phyloP scores from a whole-genome alignment of 2,888 invertebrate genomes.

The Protula sp. region DNA sequence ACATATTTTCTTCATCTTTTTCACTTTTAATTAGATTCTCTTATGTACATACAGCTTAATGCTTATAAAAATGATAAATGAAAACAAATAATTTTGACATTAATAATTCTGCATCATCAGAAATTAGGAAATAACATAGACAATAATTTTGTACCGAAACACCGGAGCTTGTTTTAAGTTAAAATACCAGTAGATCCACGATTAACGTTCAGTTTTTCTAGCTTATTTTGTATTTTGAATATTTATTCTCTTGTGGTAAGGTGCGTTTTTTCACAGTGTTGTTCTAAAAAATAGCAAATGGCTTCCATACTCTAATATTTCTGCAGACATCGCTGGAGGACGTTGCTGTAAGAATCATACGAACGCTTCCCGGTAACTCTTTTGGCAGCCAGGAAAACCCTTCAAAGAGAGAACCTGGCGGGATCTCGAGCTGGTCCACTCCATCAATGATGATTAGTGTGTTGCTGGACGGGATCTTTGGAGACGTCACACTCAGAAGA shows the following conservation, averaged over 20 bases:
- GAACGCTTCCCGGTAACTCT: slow-evolving; percentile 67
- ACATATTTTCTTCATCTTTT: no score
- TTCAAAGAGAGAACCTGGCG: neutral
- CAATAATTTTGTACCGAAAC: neutral
- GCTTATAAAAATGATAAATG: no score
- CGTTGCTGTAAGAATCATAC: slow-evolving; percentile 69
- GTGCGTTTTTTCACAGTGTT: no score
- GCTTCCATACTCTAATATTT: neutral
- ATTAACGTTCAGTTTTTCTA: no score
- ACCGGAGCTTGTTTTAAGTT: neutral
- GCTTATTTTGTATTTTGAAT: no score
- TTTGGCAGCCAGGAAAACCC: slow-evolving; percentile 70
- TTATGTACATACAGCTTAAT: no score
- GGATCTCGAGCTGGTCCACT: slow-evolving; percentile 10
- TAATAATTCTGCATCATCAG: no score
- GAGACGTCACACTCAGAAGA: neutral
- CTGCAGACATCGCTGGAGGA: slow-evolving; percentile 53
- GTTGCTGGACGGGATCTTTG: neutral
- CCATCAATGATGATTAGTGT: slow-evolving; percentile 20
- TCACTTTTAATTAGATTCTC: no score
- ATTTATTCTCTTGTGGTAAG: no score
- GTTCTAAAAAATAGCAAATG: neutral
- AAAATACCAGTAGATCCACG: no score
- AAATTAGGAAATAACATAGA: no score
- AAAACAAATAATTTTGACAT: no score